A percentile compares a stretch with the other conserved stretches of the same genome.
These are phyloP conservation scores for Haliclystus octoradiatus DNA, from an alignment of 30 jellyfish, hydroid and myxozoan genomes.

Conservation along the genomic window DNA sequence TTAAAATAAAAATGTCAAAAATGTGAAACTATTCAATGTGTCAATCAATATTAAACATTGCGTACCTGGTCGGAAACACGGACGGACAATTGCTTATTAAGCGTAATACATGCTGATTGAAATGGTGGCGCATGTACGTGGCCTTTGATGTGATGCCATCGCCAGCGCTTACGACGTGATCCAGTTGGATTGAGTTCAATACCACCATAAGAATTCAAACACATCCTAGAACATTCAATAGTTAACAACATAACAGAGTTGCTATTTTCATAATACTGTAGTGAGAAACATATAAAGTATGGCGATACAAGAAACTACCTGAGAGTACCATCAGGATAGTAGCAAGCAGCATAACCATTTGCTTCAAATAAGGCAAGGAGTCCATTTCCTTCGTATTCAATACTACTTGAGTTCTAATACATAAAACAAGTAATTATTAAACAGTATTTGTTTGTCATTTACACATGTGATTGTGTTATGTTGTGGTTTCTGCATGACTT, in stretches of 20 bases:
- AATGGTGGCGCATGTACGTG: conserved; percentile 94
- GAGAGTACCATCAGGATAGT: conserved; percentile 37
- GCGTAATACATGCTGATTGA: conserved; percentile 73
- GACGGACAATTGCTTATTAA: conserved; percentile 65
- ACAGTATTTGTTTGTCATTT: too few relatives aligned
- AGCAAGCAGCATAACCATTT: conserved; percentile 69
- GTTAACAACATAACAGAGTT: not conserved
- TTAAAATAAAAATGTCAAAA: too few relatives aligned
- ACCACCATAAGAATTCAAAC: conserved; percentile 69
- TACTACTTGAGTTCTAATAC: conserved; percentile 3
- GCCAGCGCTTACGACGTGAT: conserved; percentile 61
- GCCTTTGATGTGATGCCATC: conserved; percentile 68
- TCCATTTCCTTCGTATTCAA: conserved; percentile 27
- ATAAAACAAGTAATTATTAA: too few relatives aligned
- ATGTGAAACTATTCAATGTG: too few relatives aligned
- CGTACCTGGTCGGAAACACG: conserved; percentile 87
- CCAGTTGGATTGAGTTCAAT: conserved; percentile 70
- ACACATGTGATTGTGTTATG: too few relatives aligned
- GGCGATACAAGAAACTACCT: conserved; percentile 25
- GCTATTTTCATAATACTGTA: not conserved
- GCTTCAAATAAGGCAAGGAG: conserved; percentile 83
- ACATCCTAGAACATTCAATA: conserved; percentile 29
- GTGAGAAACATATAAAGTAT: not conserved
- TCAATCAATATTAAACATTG: too few relatives aligned
- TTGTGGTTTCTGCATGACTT: too few relatives aligned